These are phyloP conservation scores for Argyrosomus japonicus DNA, from an alignment of 2,113 vertebrate genomes.

Conservation along the genomic window DNA sequence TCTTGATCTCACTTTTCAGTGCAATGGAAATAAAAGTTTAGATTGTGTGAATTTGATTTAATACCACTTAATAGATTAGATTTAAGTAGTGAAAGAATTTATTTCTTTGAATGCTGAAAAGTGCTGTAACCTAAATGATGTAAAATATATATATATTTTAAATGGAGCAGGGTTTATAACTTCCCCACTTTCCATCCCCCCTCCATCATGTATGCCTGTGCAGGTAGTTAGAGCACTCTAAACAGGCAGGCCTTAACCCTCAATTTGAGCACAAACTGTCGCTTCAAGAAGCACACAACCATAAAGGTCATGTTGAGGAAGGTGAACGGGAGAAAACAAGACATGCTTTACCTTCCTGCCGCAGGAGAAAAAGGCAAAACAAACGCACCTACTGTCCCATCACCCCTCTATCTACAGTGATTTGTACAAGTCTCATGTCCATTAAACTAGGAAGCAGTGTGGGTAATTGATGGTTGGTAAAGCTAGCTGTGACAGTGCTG, in stretches of 20 bases:
- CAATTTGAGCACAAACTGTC: slow-evolving; percentile 68
- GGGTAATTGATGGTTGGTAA: slow-evolving; percentile 69
- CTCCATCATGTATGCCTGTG: slow-evolving; percentile 7
- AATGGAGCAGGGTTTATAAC: no score
- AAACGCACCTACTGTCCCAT: slow-evolving; percentile 54
- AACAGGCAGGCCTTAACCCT: slow-evolving; percentile 64
- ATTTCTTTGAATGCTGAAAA: neutral
- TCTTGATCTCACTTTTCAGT: neutral
- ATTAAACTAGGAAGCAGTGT: slow-evolving; percentile 63
- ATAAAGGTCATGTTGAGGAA: slow-evolving; percentile 77
- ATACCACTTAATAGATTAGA: neutral
- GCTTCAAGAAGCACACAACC: slow-evolving; percentile 51
- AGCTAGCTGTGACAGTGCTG: slow-evolving; percentile 59
- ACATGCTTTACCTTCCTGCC: slow-evolving; percentile 61
- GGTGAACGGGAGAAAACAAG: slow-evolving; percentile 51
- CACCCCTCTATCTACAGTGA: slow-evolving; percentile 44
- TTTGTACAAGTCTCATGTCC: slow-evolving; percentile 61
- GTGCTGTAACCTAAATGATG: neutral
- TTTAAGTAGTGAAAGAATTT: neutral
- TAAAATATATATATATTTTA: neutral
- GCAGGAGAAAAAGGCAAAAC: slow-evolving; percentile 38
- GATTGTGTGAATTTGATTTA: neutral
- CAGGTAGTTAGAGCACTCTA: slow-evolving; percentile 56
- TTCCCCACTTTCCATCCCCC: no score
- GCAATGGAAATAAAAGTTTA: slow-evolving; percentile 7